Evolutionary conservation across 2,113 vertebrate species (phyloP).

Genomic region (Tiliqua scincoides): DNA sequence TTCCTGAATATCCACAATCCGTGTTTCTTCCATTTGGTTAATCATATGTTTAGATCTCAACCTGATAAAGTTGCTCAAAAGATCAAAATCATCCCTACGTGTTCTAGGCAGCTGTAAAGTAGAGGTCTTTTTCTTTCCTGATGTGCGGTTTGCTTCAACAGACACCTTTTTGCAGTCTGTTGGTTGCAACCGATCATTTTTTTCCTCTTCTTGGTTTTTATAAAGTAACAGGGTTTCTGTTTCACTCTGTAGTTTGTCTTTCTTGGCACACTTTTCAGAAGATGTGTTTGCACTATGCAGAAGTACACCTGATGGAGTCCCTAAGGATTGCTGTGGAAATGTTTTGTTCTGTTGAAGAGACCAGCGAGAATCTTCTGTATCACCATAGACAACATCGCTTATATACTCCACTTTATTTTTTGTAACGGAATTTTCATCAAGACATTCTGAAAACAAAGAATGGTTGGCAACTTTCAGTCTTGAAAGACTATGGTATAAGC

Average conservation of each 20-base stretch:
- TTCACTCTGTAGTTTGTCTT: slow-evolving; percentile 48
- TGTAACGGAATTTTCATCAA: slow-evolving; percentile 51
- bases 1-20: slow-evolving; percentile 29
- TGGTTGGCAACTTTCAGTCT: no score
- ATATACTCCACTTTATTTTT: slow-evolving; percentile 41
- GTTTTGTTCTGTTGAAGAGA: slow-evolving; percentile 40
- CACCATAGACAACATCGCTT: slow-evolving; percentile 21
- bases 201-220: slow-evolving; percentile 43
- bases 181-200: slow-evolving; percentile 29
- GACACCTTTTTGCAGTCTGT: neutral
- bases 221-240: slow-evolving; percentile 32
- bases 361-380: slow-evolving; percentile 24
- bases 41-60: slow-evolving; percentile 71
- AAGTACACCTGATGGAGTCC: slow-evolving; percentile 13
- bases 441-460: slow-evolving; percentile 64
- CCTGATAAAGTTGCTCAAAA: slow-evolving; percentile 76
- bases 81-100: slow-evolving; percentile 63
- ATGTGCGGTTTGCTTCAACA: slow-evolving; percentile 24
- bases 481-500: no score
- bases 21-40: neutral
- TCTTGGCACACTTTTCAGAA: slow-evolving; percentile 27
- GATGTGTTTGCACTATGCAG: slow-evolving; percentile 17
- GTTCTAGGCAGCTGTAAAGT: slow-evolving; percentile 39
- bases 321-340: neutral
- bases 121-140: slow-evolving; percentile 17